Conservation (phyloP, 1,140 invertebrate species). For the Phortica variegata region DNA sequence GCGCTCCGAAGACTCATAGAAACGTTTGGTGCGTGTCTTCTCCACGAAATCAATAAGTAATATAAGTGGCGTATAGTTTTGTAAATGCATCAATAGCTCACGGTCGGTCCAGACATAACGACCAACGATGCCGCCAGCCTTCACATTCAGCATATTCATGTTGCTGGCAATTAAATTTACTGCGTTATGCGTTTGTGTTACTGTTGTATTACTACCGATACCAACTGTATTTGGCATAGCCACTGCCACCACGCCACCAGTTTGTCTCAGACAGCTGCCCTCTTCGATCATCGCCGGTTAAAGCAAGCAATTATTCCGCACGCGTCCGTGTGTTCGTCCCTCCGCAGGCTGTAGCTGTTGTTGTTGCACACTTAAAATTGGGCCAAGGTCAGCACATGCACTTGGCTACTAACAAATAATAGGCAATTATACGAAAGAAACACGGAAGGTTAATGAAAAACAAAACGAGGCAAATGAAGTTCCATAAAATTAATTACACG, state of each 20-base stretch:
- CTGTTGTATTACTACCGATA: conserved; percentile 3
- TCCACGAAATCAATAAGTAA: conserved; percentile 49
- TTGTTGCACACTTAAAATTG: neutral
- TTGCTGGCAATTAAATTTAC: conserved; percentile 23
- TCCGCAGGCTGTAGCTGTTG: neutral
- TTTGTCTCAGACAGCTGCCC: conserved; percentile 39
- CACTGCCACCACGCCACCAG: conserved; percentile 25
- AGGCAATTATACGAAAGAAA: too few relatives aligned
- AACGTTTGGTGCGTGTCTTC: conserved; percentile 49
- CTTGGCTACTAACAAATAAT: too few relatives aligned
- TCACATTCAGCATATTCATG: conserved; percentile 37
- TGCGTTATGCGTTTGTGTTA: conserved; percentile 2
- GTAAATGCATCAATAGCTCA: conserved; percentile 46
- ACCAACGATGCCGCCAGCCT: conserved; percentile 9
- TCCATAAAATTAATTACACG: too few relatives aligned
- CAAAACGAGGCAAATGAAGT: too few relatives aligned
- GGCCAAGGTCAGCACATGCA: conserved; percentile 1
- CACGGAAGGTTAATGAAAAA: too few relatives aligned
- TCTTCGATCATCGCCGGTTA: conserved; percentile 33
- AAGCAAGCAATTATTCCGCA: neutral
- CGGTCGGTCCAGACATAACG: conserved; percentile 48
- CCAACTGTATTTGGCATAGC: conserved; percentile 32
- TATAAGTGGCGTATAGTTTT: conserved; percentile 48
- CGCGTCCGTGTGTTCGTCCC: neutral
- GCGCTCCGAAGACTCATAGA: conserved; percentile 47